Evolutionary conservation across 2,113 vertebrate species (phyloP), one percentile per base, ranked within the genome.

Genomic region (Trichomycterus rosablanca): DNA sequence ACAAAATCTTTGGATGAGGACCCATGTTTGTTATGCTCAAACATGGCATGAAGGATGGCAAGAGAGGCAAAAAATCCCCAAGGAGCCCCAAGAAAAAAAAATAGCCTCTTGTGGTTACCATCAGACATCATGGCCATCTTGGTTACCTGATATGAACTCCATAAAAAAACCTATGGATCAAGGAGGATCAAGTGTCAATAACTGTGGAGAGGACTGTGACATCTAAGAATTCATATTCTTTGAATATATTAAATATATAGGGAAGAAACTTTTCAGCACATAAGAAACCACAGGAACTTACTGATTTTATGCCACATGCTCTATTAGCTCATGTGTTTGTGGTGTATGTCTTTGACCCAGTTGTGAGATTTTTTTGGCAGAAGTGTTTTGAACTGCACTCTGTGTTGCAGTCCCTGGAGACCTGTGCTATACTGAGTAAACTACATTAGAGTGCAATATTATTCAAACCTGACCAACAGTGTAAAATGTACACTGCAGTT

Each of bases 291-390:
- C 26, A 28, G 34, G 26, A 50, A 43, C 12, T 12, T 46, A 20
- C 26, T 56, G 66, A 30, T 43, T 22, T 16, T 3, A 14, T 60
- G 51, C 15, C 49, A 49, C 14, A 61, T 30, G 39, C 20, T 24
- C 66, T 59, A 18, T 63, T 67, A 63, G 61, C 69, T 65, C 40
- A 46, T 73, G 59, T 62, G 65, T 14, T 16, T 42, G 16, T 42
- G 65, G 67, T 46, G 65, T 58, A 59, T 48, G 56, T 51, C 44
- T 64, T 7, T 81, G 77, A 79, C 78, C 80, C 74, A 77, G 52
- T 80, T 83, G 42, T 73, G 50, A 9, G 32, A 70, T 63, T 57
- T 68, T 64, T 68, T 34, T 63, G 53, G 45, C 73, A 51, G 57
- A 69, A 74, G 70, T 46, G 68, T 75, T 49, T 72, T 60, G 66